Evolutionary conservation across 2,888 invertebrate species (phyloP), one percentile per base, ranked within the genome.

Genomic region (Calliopum simillimum): DNA sequence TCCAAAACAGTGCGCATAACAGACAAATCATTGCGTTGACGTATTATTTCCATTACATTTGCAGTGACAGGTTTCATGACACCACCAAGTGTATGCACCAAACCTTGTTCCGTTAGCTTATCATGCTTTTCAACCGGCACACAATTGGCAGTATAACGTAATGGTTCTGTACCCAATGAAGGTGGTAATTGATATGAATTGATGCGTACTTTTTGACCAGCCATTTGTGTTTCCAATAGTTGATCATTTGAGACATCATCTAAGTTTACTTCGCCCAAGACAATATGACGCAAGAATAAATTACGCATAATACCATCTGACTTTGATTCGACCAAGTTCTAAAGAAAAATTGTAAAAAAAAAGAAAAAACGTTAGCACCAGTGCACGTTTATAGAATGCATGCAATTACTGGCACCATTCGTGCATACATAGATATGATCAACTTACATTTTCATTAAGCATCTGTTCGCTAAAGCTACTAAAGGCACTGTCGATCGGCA

Each of bases 111-210:
- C 1, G 92, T 90, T 66, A 89, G 84, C 76, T 90, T 89, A 81
- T 93, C 91, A 41, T 88, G 84, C 71, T 89, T 89, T 46, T 86
- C 87, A 44, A 93, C 84, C 62, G 88, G 88, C 21, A 89, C 89
- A 82, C 93, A 93, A 81, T 93, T 93, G 12, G 90, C 92, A 6
- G 92, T 92, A 74, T 81, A 86, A 12, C 84, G 81, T 66, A 79
- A 83, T 3, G 82, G 82, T 43, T 81, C 82, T 23, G 74, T 69
- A 3, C 79, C 80, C 61, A 82, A 74, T 8, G 80, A 78, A 13
- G 79, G 77, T 3, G 83, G 83, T 59, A 82, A 70, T 65, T 82
- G 81, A 70, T 82, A 84, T 73, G 79, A 80, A 68, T 86, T 86
- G 58, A 86, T 84, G 71, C 86, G 85, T 64, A 86, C 85, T 69